A percentile compares a stretch with the other conserved stretches of the same genome.
Evolutionary conservation across 2,797 vertebrate species (phyloP).

Genomic region (Notamacropus eugenii): DNA sequence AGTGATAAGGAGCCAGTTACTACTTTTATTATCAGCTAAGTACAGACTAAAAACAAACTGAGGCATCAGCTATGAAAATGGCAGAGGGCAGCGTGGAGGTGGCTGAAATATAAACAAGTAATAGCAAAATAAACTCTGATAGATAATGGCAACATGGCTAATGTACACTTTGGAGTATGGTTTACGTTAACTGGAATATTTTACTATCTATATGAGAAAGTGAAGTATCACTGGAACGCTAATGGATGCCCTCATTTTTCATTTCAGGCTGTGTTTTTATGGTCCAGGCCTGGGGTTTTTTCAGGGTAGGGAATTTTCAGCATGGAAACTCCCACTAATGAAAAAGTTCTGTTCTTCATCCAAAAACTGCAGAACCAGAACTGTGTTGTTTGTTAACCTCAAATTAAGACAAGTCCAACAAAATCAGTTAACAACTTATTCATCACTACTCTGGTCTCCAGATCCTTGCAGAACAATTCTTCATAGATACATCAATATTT

Average conservation of each 20-base stretch:
- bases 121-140: constrained; percentile 40
- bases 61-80: background rate
- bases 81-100: background rate
- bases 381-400: background rate
- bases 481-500: background rate
- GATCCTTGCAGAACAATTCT: background rate
- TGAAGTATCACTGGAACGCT: background rate
- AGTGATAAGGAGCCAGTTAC: constrained; percentile 58
- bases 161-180: background rate
- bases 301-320: background rate
- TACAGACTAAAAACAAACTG: background rate
- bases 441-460: background rate
- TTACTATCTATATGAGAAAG: background rate
- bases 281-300: background rate
- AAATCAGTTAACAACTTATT: background rate
- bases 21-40: constrained; percentile 23
- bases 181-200: constrained; percentile 44
- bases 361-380: background rate
- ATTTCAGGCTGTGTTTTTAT: background rate
- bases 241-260: background rate
- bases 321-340: background rate
- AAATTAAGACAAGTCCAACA: constrained; percentile 16
- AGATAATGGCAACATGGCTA: constrained; percentile 17
- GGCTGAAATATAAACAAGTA: constrained; percentile 51
- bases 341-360: background rate